Conservation (phyloP, 1,140 invertebrate genomes). For the Chymomyza costata region DNA sequence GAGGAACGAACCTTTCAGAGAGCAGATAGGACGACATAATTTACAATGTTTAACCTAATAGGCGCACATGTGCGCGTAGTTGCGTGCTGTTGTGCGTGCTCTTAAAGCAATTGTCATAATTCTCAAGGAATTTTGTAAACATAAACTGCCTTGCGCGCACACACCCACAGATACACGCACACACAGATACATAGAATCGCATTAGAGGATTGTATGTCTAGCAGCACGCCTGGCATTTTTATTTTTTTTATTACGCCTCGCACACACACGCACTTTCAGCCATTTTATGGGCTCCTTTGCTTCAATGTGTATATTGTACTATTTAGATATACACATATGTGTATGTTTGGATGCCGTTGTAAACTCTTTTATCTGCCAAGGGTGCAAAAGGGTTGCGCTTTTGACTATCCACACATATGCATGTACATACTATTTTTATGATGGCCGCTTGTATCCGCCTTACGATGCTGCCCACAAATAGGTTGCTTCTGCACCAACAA, state of each 20-base stretch:
- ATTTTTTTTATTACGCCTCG: conserved; percentile 39
- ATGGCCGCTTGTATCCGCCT: neutral
- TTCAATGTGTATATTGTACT: too few relatives aligned
- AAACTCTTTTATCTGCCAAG: conserved; percentile 2
- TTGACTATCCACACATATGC: too few relatives aligned
- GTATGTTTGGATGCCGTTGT: conserved; percentile 2
- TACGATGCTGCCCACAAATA: too few relatives aligned
- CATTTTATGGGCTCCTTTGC: conserved; percentile 29
- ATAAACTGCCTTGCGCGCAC: conserved; percentile 15
- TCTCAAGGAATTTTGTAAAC: conserved; percentile 28
- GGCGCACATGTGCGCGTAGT: conserved; percentile 14
- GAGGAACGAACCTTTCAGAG: neutral
- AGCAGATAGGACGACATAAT: neutral
- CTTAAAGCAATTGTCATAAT: conserved; percentile 32
- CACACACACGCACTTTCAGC: conserved; percentile 15
- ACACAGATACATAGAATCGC: neutral
- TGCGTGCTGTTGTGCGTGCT: conserved; percentile 17
- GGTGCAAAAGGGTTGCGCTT: conserved; percentile 18
- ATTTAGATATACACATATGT: too few relatives aligned
- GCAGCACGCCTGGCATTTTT: conserved; percentile 30
- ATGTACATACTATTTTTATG: conserved; percentile 11
- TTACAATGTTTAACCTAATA: conserved; percentile 23
- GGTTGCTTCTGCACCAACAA: too few relatives aligned
- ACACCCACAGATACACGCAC: conserved; percentile 7
- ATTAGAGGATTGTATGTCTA: neutral